Base-by-base conservation (phyloP, 2,797 vertebrate species). In the Tauraco hartlaubi region DNA sequence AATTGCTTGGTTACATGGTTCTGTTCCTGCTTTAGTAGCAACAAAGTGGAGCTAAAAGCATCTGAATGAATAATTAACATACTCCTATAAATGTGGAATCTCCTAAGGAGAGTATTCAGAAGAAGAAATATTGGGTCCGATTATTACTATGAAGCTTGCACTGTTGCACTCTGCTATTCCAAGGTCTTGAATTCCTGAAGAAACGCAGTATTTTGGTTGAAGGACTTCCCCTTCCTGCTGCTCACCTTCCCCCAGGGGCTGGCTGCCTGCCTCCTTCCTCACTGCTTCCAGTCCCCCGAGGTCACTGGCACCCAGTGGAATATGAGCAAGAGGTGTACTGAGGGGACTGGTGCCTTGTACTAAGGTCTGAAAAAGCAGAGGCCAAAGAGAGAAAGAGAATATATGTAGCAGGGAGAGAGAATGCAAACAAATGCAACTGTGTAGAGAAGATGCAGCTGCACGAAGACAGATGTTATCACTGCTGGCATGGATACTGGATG, bases 171-270 rank as follows among this genome's bases (percentile, higher is more conserved):
- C 9, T 56, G 63, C 26, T 41, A 12, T 79, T 90, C 37, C 29
- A 58, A 67, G 33, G 26, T 46, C 29, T 54, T 52, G 59, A 75
- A 44, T 56, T 91, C 49, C 74, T 15, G 31, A 56, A 68, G 26
- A 83, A 85, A 43, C 4, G 0, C 1, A 2, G 6, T 15, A 39
- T 21, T 66, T 31, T 20, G 48, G 23, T n/a, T 0, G 0, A 56
- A 87, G 55, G 46, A 64, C 13, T 22, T 84, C 26, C 23, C 10
- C 5, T 3, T 68, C 37, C 66, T 79, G 2, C 28, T 21, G 13
- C 46, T 74, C 22, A 15, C 54, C 64, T 59, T 59, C 26, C 12
- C 31, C 8, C 5, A 28, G 39, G 48, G 66, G 21, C 26, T n/a
- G 51, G 9, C 44, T 35, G 16, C 46, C 33, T 41, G n/a, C 39